Conservation (phyloP, 1,140 invertebrate species). For the Bombyx mori region DNA sequence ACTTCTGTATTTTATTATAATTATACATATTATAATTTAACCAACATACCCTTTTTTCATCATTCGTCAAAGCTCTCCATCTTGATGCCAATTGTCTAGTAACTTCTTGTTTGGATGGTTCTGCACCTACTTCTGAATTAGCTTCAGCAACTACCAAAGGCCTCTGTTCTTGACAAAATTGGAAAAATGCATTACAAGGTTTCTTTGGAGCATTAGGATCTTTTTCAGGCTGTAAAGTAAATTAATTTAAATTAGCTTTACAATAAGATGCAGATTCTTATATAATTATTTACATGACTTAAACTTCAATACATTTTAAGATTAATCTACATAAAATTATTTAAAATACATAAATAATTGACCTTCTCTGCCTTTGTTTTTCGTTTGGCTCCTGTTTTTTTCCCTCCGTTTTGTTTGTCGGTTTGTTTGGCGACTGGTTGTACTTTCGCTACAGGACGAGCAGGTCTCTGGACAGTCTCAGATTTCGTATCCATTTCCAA, state of each 20-base stretch:
- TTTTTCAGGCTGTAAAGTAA: conserved; percentile 62
- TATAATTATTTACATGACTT: no score
- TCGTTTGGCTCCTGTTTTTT: conserved; percentile 61
- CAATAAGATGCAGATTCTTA: no score
- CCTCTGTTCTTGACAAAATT: conserved; percentile 85
- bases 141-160: conserved; percentile 79
- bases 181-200: conserved; percentile 85
- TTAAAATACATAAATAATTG: background rate
- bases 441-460: conserved; percentile 37
- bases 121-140: conserved; percentile 74
- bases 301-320: background rate
- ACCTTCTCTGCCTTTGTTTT: conserved; percentile 70
- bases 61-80: conserved; percentile 79
- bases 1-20: no score
- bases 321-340: conserved; percentile 1
- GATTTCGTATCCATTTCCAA: conserved; percentile 59
- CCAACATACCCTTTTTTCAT: conserved; percentile 77
- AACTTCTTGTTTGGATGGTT: conserved; percentile 81
- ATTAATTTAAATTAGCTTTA: background rate
- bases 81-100: conserved; percentile 80
- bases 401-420: conserved; percentile 50
- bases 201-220: conserved; percentile 85
- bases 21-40: no score
- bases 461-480: conserved; percentile 29
- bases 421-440: conserved; percentile 46